Evolutionary conservation across 2,113 vertebrate genomes (phyloP), one percentile per base, ranked within the genome.

Genomic region (Charina bottae): DNA sequence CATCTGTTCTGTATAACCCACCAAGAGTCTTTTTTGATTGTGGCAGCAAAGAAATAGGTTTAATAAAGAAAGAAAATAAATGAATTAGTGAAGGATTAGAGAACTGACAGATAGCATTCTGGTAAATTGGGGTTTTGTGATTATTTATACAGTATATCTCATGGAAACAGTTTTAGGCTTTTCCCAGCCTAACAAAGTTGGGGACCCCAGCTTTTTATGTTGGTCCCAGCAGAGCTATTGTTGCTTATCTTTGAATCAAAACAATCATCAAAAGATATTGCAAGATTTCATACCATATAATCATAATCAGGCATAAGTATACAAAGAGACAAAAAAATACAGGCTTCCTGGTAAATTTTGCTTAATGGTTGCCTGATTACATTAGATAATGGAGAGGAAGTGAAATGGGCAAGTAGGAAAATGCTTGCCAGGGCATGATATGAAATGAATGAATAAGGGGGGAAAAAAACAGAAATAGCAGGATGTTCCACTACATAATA

Each of bases 321-420:
- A 13, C 33, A 37, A 53, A 46, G 26, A 46, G 42, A 62, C 3
- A 23, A 23, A 37, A 26, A n/a, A 90, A 85, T 49, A 21, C 85
- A 23, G 59, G 84, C 19, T 53, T 64, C 17, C 37, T 68, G 62
- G 24, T 91, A 64, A 55, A 72, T 86, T 24, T 21, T 11, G 49
- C 10, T 42, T 72, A 64, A 85, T 85, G 28, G 33, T 21, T 42
- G 33, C 33, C 64, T 91, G 54, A 78, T 46, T 87, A 55, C 49
- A 21, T 87, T 87, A 68, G 13, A 64, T 26, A 56, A 19, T 49
- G 26, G 84, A 78, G 46, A 91, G 90, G 89, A 72, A 87, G 33
- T 78, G 62, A 87, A 78, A 78, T 37, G 21, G 37, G 33, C 85
- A 58, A 78, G 62, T 6, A 64, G 87, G 62, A 91, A 87, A 83